Conservation (phyloP, 1,140 invertebrate species). For the Stenopsyche tienmushanensis region DNA sequence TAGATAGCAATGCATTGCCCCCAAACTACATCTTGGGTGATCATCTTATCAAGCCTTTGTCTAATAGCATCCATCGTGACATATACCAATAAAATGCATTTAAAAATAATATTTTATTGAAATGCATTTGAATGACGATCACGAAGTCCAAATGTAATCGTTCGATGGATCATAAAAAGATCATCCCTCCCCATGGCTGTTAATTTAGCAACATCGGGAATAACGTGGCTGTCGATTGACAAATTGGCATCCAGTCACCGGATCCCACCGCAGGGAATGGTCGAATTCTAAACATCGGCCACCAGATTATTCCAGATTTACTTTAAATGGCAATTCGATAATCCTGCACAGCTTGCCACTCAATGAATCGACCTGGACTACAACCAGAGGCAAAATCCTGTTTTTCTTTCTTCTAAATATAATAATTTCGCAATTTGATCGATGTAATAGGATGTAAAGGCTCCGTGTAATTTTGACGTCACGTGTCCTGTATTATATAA, state of each 20-base stretch:
- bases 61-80: no score
- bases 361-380: background rate
- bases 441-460: no score
- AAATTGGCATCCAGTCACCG: background rate
- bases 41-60: no score
- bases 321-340: background rate
- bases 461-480: background rate
- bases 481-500: background rate
- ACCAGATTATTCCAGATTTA: slow-evolving; percentile 1
- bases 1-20: no score
- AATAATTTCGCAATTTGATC: no score
- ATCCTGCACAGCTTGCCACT: background rate
- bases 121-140: background rate
- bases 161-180: no score
- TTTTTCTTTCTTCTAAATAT: background rate
- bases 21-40: no score
- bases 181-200: no score
- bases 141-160: background rate
- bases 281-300: background rate
- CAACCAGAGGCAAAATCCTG: background rate
- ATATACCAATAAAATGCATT: no score
- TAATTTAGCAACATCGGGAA: no score
- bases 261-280: slow-evolving; percentile 1
- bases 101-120: background rate
- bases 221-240: background rate